Evolutionary conservation across 2,113 vertebrate species (phyloP).

Genomic region (Pandion haliaetus): DNA sequence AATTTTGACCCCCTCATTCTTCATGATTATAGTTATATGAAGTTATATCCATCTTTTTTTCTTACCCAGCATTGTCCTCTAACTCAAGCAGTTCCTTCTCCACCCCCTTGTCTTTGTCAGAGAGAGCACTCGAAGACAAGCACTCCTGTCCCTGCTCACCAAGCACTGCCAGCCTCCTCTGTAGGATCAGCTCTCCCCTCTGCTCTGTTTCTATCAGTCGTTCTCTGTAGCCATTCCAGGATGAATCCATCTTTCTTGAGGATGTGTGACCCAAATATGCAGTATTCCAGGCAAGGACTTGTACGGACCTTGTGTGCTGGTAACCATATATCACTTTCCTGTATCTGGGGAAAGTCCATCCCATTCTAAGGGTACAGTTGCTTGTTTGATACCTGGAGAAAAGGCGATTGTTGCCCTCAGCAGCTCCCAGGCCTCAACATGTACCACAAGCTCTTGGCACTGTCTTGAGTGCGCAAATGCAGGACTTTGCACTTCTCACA

Average conservation of each 20-base stretch:
- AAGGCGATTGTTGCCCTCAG: not conserved
- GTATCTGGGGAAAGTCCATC: not conserved
- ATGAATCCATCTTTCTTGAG: not conserved
- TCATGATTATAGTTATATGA: not conserved
- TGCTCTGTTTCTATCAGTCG: not conserved
- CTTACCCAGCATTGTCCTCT: not conserved
- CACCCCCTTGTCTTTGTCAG: not conserved
- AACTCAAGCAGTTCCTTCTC: not conserved
- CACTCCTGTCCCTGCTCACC: not conserved
- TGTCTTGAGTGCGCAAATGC: accelerated
- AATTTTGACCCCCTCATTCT: not conserved
- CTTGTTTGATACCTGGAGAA: not conserved
- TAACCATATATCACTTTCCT: not conserved
- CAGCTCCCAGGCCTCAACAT: not conserved
- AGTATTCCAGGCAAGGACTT: not conserved
- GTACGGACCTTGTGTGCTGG: not conserved
- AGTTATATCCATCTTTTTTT: not conserved
- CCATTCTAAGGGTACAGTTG: not conserved
- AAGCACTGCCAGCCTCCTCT: not conserved
- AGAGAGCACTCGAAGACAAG: not conserved
- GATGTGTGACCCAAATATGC: not conserved
- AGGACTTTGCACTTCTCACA: not conserved
- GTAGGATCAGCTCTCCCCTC: not conserved
- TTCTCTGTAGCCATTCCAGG: not conserved
- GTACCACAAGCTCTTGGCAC: not conserved